phyloP scores from a whole-genome alignment of 2,113 vertebrate species.

The Ptilorrhoa leucosticta region DNA sequence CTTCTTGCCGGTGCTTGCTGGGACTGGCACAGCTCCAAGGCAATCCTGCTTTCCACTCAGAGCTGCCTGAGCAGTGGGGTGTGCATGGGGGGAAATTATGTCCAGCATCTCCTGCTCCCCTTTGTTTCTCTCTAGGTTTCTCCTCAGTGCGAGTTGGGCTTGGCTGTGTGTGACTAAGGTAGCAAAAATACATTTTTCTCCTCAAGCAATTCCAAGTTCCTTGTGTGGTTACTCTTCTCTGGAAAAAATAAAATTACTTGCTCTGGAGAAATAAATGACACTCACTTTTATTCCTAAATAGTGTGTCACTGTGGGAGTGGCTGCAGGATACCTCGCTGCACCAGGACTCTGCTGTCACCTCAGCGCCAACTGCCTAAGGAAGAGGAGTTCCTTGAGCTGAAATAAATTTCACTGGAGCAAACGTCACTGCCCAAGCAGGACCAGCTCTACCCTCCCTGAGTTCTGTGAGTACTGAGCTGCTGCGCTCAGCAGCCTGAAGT shows the following conservation, averaged over 20 bases:
- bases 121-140: neutral
- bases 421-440: neutral
- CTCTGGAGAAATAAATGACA: neutral
- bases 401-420: neutral
- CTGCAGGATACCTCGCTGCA: neutral
- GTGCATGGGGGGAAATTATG: accelerated
- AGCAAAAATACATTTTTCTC: neutral
- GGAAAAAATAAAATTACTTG: neutral
- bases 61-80: neutral
- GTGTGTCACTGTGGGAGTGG: neutral
- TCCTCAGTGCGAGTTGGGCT: neutral
- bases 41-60: neutral
- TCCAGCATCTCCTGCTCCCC: neutral
- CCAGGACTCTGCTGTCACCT: neutral
- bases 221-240: neutral
- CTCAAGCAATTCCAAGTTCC: neutral
- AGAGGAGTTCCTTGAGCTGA: neutral
- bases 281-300: neutral
- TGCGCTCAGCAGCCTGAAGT: neutral
- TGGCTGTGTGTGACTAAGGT: neutral
- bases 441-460: accelerated
- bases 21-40: accelerated
- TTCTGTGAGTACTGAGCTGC: neutral
- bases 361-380: neutral
- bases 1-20: accelerated